These are phyloP conservation scores for Cyphomyrus plagiostoma DNA, from an alignment of 2,113 vertebrate genomes.

Conservation along the genomic window DNA sequence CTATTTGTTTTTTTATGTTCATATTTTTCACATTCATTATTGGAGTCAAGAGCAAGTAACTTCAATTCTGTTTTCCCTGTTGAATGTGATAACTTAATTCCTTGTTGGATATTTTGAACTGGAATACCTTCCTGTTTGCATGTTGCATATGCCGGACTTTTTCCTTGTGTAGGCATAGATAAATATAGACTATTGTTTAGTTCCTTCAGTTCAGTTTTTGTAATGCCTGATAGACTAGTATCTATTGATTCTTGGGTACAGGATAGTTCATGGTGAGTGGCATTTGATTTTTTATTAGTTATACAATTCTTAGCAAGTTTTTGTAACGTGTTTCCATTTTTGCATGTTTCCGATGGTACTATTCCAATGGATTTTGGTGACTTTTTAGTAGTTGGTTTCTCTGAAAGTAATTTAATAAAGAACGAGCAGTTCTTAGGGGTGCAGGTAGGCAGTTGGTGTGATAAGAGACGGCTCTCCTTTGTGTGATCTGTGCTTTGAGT, in stretches of 20 bases:
- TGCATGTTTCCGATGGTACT: not conserved
- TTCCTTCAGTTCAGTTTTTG: not conserved
- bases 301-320: not conserved
- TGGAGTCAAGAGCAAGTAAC: not conserved
- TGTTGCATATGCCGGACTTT: not conserved
- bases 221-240: not conserved
- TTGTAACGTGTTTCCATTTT: not conserved
- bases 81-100: not conserved
- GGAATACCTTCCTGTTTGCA: not conserved
- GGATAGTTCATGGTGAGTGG: not conserved
- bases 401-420: conserved; percentile 13
- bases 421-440: not conserved
- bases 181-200: not conserved
- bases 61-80: not conserved
- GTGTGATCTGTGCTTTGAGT: conserved; percentile 14
- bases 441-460: not conserved
- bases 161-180: not conserved
- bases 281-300: not conserved
- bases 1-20: not conserved
- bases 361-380: not conserved
- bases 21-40: not conserved
- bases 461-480: conserved; percentile 17
- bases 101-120: not conserved
- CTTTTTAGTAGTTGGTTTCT: not conserved
- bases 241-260: not conserved